Percentiles rank a stretch among this genome's conserved stretches.
Conservation (phyloP, 2,888 invertebrate genomes). For the Acanthosepion pharaonis region DNA sequence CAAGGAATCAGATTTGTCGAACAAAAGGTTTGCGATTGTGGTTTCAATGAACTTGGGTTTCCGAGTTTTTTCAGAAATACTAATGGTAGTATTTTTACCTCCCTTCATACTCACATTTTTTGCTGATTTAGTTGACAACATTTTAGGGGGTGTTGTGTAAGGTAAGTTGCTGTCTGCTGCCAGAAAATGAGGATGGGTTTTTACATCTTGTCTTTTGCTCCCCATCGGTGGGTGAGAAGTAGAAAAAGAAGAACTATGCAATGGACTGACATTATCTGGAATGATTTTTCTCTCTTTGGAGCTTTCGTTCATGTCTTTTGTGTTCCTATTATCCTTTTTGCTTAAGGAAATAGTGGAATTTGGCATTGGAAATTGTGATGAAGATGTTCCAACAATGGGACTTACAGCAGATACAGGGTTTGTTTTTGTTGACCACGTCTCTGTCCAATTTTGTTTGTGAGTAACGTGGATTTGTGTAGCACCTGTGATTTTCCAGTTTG, state of each 20-base stretch:
- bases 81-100: not conserved
- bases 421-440: not conserved
- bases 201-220: not conserved
- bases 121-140: not conserved
- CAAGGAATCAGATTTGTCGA: not conserved
- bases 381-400: not conserved
- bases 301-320: not conserved
- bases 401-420: not conserved
- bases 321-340: not conserved
- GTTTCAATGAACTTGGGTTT: not conserved
- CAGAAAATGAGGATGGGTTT: not conserved
- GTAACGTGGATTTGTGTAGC: not conserved
- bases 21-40: not conserved
- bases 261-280: not conserved
- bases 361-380: not conserved
- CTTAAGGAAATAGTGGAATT: not conserved
- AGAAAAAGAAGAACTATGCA: not conserved
- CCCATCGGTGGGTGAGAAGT: not conserved
- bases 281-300: not conserved
- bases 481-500: not conserved
- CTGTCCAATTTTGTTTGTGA: not conserved
- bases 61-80: not conserved
- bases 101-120: not conserved
- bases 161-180: not conserved
- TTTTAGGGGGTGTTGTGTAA: not conserved